These are phyloP conservation scores for Drosophila paucipuncta DNA, from an alignment of 2,888 invertebrate genomes.

Conservation along the genomic window DNA sequence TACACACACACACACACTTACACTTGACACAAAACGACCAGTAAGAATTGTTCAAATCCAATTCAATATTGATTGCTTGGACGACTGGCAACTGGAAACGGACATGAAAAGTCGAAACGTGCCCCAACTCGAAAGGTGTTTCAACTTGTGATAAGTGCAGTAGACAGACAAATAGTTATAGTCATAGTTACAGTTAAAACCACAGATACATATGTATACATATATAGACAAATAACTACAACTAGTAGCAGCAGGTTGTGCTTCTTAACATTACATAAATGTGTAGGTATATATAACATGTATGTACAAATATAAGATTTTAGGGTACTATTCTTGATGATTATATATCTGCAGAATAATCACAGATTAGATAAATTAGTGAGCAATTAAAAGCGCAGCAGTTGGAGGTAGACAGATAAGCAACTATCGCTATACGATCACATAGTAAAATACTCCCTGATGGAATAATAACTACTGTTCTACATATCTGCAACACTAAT, in stretches of 20 bases:
- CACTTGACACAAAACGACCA: constrained; percentile 2
- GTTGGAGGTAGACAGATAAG: constrained; percentile 13
- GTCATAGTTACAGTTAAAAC: background rate
- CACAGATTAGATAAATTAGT: constrained; percentile 62
- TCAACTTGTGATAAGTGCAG: constrained; percentile 25
- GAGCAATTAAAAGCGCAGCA: constrained; percentile 32
- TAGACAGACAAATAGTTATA: constrained; percentile 20
- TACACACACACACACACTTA: constrained; percentile 3
- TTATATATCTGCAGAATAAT: constrained; percentile 28
- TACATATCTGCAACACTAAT: background rate
- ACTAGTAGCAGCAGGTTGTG: background rate
- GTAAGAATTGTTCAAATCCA: constrained; percentile 69
- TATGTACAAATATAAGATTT: background rate
- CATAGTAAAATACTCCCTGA: background rate
- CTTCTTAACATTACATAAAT: background rate
- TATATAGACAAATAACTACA: background rate
- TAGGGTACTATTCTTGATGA: background rate
- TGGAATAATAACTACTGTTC: background rate
- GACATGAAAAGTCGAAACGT: constrained; percentile 53
- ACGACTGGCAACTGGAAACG: constrained; percentile 40
- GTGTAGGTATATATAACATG: background rate
- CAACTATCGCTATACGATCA: background rate
- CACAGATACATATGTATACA: background rate
- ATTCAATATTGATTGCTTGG: constrained; percentile 75
- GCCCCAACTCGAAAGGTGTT: constrained; percentile 39